Percentiles rank a stretch among this genome's conserved stretches.
Conservation (phyloP, 2,888 invertebrate genomes). For the Thereva nobilitata region DNA sequence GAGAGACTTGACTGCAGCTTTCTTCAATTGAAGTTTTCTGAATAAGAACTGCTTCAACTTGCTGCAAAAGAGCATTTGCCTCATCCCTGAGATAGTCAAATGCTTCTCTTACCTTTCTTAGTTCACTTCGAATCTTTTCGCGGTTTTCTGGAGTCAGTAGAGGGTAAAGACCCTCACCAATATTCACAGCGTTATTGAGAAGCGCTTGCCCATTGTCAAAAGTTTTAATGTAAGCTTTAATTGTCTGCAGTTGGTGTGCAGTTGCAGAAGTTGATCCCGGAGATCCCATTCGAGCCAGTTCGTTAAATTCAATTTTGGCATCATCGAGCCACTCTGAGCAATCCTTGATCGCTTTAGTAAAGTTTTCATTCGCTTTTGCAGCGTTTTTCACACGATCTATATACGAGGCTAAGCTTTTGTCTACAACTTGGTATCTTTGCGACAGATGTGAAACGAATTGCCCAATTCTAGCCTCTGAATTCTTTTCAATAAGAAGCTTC, state of each 20-base stretch:
- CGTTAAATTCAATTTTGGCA: constrained; percentile 74
- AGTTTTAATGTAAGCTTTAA: constrained; percentile 63
- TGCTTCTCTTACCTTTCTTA: constrained; percentile 77
- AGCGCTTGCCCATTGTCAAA: constrained; percentile 80
- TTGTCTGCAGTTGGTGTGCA: constrained; percentile 73
- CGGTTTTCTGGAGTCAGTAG: constrained; percentile 86
- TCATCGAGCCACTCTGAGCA: constrained; percentile 80
- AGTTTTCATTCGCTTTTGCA: constrained; percentile 67
- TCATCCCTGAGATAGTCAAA: constrained; percentile 85
- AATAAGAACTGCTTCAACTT: constrained; percentile 85
- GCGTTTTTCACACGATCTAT: constrained; percentile 74
- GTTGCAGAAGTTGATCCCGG: constrained; percentile 71
- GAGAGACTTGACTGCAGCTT: constrained; percentile 82
- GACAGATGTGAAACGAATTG: constrained; percentile 80
- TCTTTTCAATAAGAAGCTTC: constrained; percentile 72
- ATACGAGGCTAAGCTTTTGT: constrained; percentile 71
- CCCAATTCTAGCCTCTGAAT: constrained; percentile 80
- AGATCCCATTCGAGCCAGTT: constrained; percentile 73
- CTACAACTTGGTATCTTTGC: constrained; percentile 73
- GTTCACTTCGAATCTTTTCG: constrained; percentile 79
- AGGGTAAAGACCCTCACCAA: constrained; percentile 86
- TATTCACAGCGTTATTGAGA: constrained; percentile 78
- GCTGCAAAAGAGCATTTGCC: constrained; percentile 81
- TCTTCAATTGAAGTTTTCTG: constrained; percentile 93
- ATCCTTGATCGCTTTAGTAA: constrained; percentile 70